phyloP scores from a whole-genome alignment of 2,113 vertebrate genomes.

The Morone chrysops region DNA sequence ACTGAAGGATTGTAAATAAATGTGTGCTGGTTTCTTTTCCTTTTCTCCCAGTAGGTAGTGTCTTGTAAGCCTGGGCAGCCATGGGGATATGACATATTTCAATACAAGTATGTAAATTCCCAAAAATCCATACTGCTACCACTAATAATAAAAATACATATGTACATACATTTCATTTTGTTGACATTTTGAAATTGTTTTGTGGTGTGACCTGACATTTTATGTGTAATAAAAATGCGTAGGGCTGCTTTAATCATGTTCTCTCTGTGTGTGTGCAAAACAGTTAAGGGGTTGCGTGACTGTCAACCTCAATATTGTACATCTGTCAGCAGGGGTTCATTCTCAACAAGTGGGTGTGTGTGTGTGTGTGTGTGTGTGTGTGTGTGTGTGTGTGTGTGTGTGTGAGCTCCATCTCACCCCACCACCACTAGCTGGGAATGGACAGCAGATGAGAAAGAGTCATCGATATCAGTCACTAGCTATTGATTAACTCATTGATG shows the following conservation, averaged over 20 bases:
- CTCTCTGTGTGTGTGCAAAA: background rate
- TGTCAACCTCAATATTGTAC: background rate
- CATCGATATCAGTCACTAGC: conserved; percentile 78
- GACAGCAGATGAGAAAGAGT: conserved; percentile 63
- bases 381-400: background rate
- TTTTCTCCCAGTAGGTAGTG: too few species aligned
- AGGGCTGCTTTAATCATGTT: background rate
- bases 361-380: background rate
- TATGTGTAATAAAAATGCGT: too few species aligned
- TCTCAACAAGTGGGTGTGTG: background rate
- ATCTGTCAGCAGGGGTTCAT: background rate
- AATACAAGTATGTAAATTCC: too few species aligned
- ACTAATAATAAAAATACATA: too few species aligned
- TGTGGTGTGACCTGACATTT: too few species aligned
- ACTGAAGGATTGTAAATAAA: too few species aligned
- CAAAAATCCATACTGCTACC: too few species aligned
- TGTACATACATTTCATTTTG: too few species aligned
- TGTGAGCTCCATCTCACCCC: background rate
- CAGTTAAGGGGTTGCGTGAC: background rate
- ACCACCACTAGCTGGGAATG: conserved; percentile 40
- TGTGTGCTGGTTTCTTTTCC: too few species aligned
- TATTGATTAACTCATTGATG: conserved; percentile 83
- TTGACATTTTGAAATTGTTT: too few species aligned
- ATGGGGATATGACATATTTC: too few species aligned
- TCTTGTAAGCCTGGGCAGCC: too few species aligned